Conservation (phyloP, 2,888 invertebrate species). For the Tenodera sinensis region DNA sequence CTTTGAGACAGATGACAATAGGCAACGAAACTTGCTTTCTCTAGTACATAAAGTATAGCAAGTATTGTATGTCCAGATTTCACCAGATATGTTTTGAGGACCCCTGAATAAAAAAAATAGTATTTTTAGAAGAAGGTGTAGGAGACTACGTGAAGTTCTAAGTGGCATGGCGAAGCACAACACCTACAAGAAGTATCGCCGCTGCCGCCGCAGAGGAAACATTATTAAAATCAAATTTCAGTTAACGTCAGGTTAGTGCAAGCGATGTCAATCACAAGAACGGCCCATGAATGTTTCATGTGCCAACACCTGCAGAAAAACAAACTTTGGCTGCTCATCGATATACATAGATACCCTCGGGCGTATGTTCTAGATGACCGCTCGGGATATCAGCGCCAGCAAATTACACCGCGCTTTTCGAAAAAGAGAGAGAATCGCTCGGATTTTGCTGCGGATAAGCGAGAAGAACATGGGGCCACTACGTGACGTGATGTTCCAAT, state of each 20-base stretch:
- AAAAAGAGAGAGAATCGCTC: neutral
- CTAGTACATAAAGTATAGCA: no score
- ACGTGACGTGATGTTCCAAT: neutral
- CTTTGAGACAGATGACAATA: no score
- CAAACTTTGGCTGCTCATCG: neutral
- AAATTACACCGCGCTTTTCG: neutral
- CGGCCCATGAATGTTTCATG: neutral
- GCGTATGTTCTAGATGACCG: neutral
- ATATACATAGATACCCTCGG: neutral
- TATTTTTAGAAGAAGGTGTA: no score
- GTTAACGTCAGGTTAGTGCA: conserved; percentile 2
- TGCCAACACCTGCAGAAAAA: neutral
- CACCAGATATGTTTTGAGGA: no score
- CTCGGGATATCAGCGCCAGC: neutral
- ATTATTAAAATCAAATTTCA: conserved; percentile 15
- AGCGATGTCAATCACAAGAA: neutral
- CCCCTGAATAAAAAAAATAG: no score
- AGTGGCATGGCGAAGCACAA: neutral
- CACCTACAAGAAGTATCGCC: neutral
- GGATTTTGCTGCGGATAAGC: neutral
- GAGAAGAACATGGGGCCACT: neutral
- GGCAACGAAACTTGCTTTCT: no score
- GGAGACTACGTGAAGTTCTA: neutral
- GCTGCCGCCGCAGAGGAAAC: neutral
- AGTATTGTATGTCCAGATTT: no score